phyloP scores from a whole-genome alignment of 1,140 invertebrate species.

The Drosophila kanapiae region DNA sequence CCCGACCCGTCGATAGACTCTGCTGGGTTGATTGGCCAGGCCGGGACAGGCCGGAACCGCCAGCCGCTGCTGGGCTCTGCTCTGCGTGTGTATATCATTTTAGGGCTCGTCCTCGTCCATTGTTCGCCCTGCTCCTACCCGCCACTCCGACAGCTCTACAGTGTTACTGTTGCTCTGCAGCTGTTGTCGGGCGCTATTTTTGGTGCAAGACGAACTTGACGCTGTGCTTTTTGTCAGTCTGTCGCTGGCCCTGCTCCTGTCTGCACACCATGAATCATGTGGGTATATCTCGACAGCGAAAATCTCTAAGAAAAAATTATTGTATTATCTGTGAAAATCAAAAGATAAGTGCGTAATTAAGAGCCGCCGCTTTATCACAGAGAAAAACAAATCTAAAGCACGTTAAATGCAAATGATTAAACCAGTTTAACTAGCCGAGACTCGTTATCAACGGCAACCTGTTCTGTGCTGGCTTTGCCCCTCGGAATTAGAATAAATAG shows the following conservation, averaged over 20 bases:
- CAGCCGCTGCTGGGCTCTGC: conserved; percentile 9
- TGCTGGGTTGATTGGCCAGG: conserved; percentile 48
- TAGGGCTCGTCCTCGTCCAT: conserved; percentile 64
- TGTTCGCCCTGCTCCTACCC: conserved; percentile 21
- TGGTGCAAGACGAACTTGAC: conserved; percentile 47
- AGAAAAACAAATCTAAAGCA: conserved; percentile 19
- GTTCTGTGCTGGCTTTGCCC: conserved; percentile 43
- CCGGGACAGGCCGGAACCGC: conserved; percentile 20
- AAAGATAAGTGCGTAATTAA: conserved; percentile 27
- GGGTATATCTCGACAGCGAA: conserved; percentile 24
- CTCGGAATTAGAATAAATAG: conserved; percentile 53
- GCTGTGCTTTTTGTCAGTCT: conserved; percentile 61
- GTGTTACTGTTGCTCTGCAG: conserved; percentile 56
- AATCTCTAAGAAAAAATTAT: conserved; percentile 12
- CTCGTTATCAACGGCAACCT: conserved; percentile 72
- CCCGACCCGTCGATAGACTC: conserved; percentile 45
- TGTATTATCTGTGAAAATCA: conserved; percentile 22
- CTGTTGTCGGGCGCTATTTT: conserved; percentile 57
- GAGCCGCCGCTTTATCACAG: conserved; percentile 20
- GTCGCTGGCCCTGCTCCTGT: conserved; percentile 56
- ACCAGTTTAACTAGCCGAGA: conserved; percentile 69
- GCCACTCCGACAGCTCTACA: conserved; percentile 3
- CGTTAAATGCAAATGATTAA: conserved; percentile 57
- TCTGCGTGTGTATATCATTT: conserved; percentile 56
- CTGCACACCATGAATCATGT: conserved; percentile 63